Percentiles rank a stretch among this genome's conserved stretches.
These are phyloP conservation scores for Antheraea mylitta DNA, from an alignment of 1,140 invertebrate genomes.

Conservation along the genomic window DNA sequence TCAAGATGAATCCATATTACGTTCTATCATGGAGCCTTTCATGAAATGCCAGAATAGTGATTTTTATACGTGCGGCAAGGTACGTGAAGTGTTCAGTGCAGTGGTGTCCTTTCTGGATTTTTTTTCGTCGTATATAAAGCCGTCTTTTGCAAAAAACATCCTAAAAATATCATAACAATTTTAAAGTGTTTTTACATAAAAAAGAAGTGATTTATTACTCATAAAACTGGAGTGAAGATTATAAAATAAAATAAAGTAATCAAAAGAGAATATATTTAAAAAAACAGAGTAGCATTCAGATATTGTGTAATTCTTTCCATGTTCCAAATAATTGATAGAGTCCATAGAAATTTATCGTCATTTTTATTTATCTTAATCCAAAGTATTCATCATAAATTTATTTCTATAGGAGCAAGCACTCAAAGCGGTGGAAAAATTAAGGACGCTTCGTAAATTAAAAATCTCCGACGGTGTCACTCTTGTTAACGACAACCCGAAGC, in stretches of 20 bases:
- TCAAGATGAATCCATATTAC: conserved; percentile 53
- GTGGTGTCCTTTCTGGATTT: conserved; percentile 9
- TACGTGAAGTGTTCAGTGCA: conserved; percentile 38
- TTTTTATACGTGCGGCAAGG: conserved; percentile 63
- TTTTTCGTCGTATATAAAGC: neutral
- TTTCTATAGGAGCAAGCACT: conserved; percentile 60
- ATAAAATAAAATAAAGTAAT: no score
- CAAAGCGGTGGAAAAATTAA: conserved; percentile 49
- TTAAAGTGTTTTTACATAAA: no score
- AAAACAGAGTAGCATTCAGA: no score
- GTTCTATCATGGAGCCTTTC: conserved; percentile 46
- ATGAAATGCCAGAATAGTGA: conserved; percentile 69
- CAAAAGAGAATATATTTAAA: no score
- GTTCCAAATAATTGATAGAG: no score
- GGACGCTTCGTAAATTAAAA: conserved; percentile 52
- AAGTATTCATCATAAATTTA: neutral
- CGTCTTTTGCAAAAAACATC: no score
- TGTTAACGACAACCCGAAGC: conserved; percentile 55
- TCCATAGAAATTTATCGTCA: no score
- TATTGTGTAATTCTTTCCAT: no score
- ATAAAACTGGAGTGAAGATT: no score
- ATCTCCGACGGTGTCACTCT: conserved; percentile 58
- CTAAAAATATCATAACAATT: no score
- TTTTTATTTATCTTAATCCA: neutral
- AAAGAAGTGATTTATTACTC: no score